Evolutionary conservation across 2,888 invertebrate species (phyloP).

Genomic region (Lumbricus terrestris): DNA sequence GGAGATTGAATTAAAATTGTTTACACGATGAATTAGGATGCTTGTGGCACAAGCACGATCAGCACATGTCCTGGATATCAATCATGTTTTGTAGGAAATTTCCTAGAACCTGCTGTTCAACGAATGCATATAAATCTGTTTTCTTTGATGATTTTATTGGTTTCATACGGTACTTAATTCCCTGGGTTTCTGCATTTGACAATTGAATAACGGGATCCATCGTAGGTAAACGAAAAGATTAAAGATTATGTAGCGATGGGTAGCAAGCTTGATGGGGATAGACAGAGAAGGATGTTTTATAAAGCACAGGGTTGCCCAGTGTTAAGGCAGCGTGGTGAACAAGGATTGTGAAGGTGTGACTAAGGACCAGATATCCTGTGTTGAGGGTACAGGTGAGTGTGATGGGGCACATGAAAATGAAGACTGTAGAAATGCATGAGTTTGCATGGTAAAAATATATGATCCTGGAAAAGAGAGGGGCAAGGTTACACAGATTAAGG

Average conservation of each 20-base stretch:
- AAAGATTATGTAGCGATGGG: neutral
- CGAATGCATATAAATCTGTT: neutral
- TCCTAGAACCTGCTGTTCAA: neutral
- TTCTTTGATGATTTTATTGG: neutral
- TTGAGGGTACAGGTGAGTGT: neutral
- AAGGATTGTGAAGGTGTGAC: neutral
- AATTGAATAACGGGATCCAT: neutral
- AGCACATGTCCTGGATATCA: neutral
- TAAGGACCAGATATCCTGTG: neutral
- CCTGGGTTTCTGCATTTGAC: neutral
- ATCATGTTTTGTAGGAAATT: neutral
- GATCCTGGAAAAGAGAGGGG: too few relatives aligned
- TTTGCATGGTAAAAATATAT: too few relatives aligned
- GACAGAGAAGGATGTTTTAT: neutral
- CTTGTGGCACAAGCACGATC: neutral
- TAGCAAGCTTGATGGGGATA: neutral
- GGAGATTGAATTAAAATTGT: neutral
- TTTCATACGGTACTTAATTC: neutral
- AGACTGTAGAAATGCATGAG: too few relatives aligned
- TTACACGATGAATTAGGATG: neutral
- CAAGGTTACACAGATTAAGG: too few relatives aligned
- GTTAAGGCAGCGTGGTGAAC: neutral
- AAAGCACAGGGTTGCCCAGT: neutral
- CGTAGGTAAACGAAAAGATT: neutral
- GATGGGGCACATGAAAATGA: too few relatives aligned